Evolutionary conservation across 2,113 vertebrate genomes (phyloP), one percentile per base, ranked within the genome.

Genomic region (Mystacornis crossleyi): DNA sequence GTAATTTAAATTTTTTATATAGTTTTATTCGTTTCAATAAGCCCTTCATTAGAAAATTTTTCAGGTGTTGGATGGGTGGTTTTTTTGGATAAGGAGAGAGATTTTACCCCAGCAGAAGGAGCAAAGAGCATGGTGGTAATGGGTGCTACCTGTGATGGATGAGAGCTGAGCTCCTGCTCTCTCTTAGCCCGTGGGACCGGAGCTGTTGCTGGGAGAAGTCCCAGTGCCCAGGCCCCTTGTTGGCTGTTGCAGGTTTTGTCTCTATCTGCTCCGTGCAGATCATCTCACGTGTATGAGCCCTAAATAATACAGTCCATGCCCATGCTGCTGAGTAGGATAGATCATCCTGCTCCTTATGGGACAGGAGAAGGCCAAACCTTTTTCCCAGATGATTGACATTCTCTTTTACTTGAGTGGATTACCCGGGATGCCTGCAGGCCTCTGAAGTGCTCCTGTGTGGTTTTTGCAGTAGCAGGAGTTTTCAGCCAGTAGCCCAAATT

Each of bases 221-320:
- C 48, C 62, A 70, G 12, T 8, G 25, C 20, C 29, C 48, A 58
- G 36, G 31, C 25, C 9, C 1, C 18, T 19, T 40, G 4, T 24
- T 40, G 18, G 6, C 40, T 92, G 28, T 40, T 40, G 14, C 1
- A 2, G 4, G 3, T 8, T 73, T 81, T 4, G 1, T 72, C 23
- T 81, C 29, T 50, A 0, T 67, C 34, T 0, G 0, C 57, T 58
- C 20, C n/a, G 18, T 53, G 28, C 50, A 36, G 47, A 36, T 62
- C 20, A 24, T 24, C 17, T 50, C 10, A 19, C 1, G 0, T 7
- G 2, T 54, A 21, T 38, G 36, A 86, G 31, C 40, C 34, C 36
- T 55, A 10, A 61, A 42, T 48, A 43, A 50, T 31, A 4, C 7
- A 34, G 16, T 18, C 9, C 10, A 0, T 57, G 24, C 50, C 38